Conservation (phyloP, 2,888 invertebrate species). For the Eilema sororculum region DNA sequence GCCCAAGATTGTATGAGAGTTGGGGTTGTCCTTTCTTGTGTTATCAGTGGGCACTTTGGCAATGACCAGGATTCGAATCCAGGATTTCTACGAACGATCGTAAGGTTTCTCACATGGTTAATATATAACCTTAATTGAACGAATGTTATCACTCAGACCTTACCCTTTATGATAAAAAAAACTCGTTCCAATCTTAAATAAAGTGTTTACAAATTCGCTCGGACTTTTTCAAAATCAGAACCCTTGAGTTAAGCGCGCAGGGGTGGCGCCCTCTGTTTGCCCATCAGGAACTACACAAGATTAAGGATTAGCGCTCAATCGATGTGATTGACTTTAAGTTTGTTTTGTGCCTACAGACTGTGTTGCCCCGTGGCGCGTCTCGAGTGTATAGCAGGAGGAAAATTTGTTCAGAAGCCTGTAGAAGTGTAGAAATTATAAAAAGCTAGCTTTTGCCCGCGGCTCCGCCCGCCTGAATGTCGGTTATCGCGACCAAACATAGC, state of each 20-base stretch:
- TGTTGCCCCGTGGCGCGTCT: too few relatives aligned
- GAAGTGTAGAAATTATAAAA: too few relatives aligned
- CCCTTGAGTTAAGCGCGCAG: conserved; percentile 15
- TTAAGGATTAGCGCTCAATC: conserved; percentile 44
- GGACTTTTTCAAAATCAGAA: conserved; percentile 17
- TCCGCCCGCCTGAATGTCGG: too few relatives aligned
- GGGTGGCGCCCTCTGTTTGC: conserved; percentile 57
- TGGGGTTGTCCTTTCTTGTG: too few relatives aligned
- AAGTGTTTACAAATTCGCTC: conserved; percentile 20
- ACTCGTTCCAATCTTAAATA: conserved; percentile 29
- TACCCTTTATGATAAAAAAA: background rate
- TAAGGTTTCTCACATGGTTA: too few relatives aligned
- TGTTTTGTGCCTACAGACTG: conserved; percentile 11
- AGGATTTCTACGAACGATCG: too few relatives aligned
- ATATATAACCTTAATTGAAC: background rate
- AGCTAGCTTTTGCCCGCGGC: too few relatives aligned
- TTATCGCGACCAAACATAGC: too few relatives aligned
- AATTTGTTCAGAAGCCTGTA: background rate
- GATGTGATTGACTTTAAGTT: conserved; percentile 41
- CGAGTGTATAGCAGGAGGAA: background rate
- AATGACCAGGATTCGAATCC: too few relatives aligned
- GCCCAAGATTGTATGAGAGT: too few relatives aligned
- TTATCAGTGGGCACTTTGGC: too few relatives aligned
- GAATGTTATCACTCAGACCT: background rate
- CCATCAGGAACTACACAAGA: conserved; percentile 53